These are phyloP conservation scores for Alsophila aescularia DNA, from an alignment of 2,888 invertebrate genomes.

Conservation along the genomic window DNA sequence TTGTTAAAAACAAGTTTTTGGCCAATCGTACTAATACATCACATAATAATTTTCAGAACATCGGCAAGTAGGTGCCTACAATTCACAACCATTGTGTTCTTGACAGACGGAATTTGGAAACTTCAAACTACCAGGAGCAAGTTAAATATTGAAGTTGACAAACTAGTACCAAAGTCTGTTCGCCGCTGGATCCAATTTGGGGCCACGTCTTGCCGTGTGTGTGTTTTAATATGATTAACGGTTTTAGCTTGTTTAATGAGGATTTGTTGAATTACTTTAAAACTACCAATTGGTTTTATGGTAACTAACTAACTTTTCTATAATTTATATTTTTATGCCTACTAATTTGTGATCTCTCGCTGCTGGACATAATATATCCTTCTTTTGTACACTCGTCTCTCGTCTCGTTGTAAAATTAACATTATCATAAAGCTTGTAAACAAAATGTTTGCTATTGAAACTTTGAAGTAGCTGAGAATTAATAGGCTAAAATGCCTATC, in stretches of 20 bases:
- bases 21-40: slow-evolving; percentile 44
- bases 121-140: slow-evolving; percentile 59
- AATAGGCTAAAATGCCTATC: too few species aligned
- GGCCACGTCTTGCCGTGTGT: slow-evolving; percentile 44
- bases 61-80: slow-evolving; percentile 45
- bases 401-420: too few species aligned
- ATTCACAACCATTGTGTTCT: slow-evolving; percentile 60
- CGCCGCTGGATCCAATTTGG: slow-evolving; percentile 53
- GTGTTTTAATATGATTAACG: slow-evolving; percentile 54
- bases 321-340: too few species aligned
- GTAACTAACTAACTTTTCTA: background rate
- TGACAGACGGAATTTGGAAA: slow-evolving; percentile 55
- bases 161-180: slow-evolving; percentile 59
- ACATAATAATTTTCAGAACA: slow-evolving; percentile 44
- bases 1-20: background rate
- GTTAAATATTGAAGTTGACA: slow-evolving; percentile 76
- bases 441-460: too few species aligned
- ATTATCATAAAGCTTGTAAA: too few species aligned
- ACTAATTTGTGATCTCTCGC: too few species aligned
- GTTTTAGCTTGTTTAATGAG: slow-evolving; percentile 31
- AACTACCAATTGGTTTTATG: background rate
- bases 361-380: too few species aligned
- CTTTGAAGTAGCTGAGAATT: too few species aligned
- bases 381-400: too few species aligned
- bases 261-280: background rate